Base-by-base conservation (phyloP, 92 coral and sea anemone genomes). In the Palythoa caribaeorum region DNA sequence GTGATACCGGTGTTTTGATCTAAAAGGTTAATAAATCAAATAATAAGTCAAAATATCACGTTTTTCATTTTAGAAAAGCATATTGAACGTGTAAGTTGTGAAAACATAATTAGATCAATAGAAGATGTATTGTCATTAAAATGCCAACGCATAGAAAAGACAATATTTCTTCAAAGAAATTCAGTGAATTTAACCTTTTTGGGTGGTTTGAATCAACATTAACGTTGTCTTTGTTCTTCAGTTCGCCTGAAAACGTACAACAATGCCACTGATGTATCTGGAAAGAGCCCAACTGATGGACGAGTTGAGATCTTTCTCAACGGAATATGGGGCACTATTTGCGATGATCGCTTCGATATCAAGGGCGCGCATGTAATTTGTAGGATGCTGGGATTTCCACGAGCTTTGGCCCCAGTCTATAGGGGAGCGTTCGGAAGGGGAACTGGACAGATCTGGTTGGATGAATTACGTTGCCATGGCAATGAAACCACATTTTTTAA, bases 291-390 rank as follows among this genome's bases (percentile, higher is more conserved):
- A 37, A 36, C 83, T 6, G 83, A 78, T 5, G 83, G 83, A 13
- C 83, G 68, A 78, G 83, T 78, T 28, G 83, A 78, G 4, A 36
- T 78, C 44, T 53, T 78, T 37, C 11, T 78, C 4, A 78, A 78
- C 17, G 83, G 83, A 8, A 15, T n/a, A 2, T 78, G 83, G 83
- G 83, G 83, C 8, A 78, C 70, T 28, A 57, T 78, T 11, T 78
- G 83, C 17, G 83, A 78, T 78, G 83, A 78, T 55, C 13, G 36
- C 12, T 78, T 78, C 52, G 53, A 78, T 38, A 78, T 78, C 21
- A 78, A 78, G 10, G 83, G 37, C 35, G 83, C 83, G 10, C 83
- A 57, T 38, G 83, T 78, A 44, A 55, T 78, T 60, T 78, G 83
- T 38, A 36, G 12, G 19, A 78, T 78, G 83, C 48, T 54, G 3